phyloP scores from a whole-genome alignment of 2,888 invertebrate genomes.

The Lasius platythorax region DNA sequence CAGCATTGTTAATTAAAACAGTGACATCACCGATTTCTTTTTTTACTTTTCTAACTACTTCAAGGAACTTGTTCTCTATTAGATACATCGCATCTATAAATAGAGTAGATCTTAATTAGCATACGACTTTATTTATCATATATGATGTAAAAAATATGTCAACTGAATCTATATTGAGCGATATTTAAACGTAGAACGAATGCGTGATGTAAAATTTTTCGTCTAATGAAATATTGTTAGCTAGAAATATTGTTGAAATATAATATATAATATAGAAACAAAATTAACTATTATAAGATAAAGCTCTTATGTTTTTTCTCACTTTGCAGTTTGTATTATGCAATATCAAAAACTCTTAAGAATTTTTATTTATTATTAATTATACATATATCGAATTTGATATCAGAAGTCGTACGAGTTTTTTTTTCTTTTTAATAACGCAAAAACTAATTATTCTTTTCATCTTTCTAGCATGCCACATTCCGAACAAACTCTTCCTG shows the following conservation, averaged over 20 bases:
- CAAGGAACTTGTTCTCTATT: conserved; percentile 89
- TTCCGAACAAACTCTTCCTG: too few relatives aligned
- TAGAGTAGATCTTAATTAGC: background rate
- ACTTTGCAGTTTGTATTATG: background rate
- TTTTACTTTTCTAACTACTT: conserved; percentile 88
- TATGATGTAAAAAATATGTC: too few relatives aligned
- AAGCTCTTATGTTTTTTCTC: background rate
- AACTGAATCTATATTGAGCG: background rate
- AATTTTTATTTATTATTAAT: background rate
- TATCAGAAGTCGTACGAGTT: background rate
- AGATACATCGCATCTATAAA: conserved; percentile 91
- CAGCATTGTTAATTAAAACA: conserved; percentile 94
- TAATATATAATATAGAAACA: background rate
- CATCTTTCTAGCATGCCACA: background rate
- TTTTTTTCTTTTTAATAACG: background rate
- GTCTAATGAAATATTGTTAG: background rate
- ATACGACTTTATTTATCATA: background rate
- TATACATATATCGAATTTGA: background rate
- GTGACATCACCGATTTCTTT: conserved; percentile 92
- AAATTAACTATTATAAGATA: background rate
- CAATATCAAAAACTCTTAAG: background rate
- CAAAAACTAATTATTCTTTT: background rate
- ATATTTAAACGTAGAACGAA: too few relatives aligned
- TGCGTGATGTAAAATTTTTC: background rate
- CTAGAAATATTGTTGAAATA: too few relatives aligned